Conservation (phyloP, 2,113 vertebrate genomes). For the Mus spicilegus region DNA sequence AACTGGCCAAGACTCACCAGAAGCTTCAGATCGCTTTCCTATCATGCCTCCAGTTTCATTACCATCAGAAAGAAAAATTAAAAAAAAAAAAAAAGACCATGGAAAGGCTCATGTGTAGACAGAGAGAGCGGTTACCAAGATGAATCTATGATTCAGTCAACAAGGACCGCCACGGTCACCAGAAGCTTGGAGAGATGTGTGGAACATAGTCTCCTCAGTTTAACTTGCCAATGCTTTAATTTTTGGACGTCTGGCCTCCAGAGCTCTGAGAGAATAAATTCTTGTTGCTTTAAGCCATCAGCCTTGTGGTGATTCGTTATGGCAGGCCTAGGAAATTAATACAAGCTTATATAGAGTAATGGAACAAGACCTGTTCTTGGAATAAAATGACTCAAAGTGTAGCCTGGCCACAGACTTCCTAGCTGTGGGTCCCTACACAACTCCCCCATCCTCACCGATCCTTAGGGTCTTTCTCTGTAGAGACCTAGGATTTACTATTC, state of each 20-base stretch:
- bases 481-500: accelerated
- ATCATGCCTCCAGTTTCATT: not conserved
- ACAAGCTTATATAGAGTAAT: not conserved
- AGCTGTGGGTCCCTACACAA: accelerated
- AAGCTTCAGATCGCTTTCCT: not conserved
- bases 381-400: not conserved
- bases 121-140: not conserved
- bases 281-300: conserved; percentile 8
- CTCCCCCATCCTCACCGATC: not conserved
- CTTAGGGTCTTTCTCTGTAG: not conserved
- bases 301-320: not conserved
- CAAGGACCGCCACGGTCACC: not conserved
- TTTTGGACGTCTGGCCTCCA: not conserved
- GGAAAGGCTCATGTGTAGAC: not conserved
- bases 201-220: not conserved
- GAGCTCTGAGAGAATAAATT: not conserved
- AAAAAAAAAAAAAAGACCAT: not conserved
- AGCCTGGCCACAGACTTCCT: not conserved
- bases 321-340: not conserved
- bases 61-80: not conserved
- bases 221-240: not conserved
- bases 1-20: not conserved
- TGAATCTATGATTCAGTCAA: not conserved
- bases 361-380: not conserved
- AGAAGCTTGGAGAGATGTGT: not conserved